Base-by-base conservation (phyloP, 1,140 invertebrate genomes). In the Sipha flava region DNA sequence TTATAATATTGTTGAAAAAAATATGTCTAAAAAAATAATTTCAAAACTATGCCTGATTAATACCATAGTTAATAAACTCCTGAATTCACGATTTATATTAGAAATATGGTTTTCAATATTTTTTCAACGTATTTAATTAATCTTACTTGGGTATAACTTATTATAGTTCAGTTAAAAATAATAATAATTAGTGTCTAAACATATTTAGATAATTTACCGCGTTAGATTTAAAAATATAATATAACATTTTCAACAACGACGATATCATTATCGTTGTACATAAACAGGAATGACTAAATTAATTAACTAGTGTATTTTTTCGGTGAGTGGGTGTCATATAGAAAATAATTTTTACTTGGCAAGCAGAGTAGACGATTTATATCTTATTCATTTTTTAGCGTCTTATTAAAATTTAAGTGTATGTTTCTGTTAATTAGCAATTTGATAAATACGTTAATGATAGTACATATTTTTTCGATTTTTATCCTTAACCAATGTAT, bases 371-470 rank as follows among this genome's bases (percentile, higher is more conserved):
- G 70, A 52, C 31, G 34, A 21, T 54, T 54, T 37, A 57, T 37
- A 57, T 75, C 52, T 26, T 34, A 21, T 40, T 75, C 72, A 75
- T 75, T 75, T 37, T 54, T 57, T 57, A 43, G 57, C 31, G 49
- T 75, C 72, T 10, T 40, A 57, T 57, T 75, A 57, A 26, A 75
- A 75, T 57, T 23, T 10, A 37, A 64, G 37, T 16, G 2, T 26
- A 14, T 54, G 34, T 57, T 75, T 40, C 6, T 57, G 12, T 54
- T 57, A 75, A 75, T 57, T 75, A 40, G 40, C 52, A 57, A 3
- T 0, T 14, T 57, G 40, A 75, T 29, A 40, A 68, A 68, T 23
- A 45, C 2, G 16, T 26, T 45, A 29, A 45, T 21, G 18, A 12
- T 40, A 9, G 7, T 23, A 14, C 4, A 66, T 1, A 21, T 66